These are phyloP conservation scores for Esox niger DNA, from an alignment of 2,113 vertebrate species.

Conservation along the genomic window DNA sequence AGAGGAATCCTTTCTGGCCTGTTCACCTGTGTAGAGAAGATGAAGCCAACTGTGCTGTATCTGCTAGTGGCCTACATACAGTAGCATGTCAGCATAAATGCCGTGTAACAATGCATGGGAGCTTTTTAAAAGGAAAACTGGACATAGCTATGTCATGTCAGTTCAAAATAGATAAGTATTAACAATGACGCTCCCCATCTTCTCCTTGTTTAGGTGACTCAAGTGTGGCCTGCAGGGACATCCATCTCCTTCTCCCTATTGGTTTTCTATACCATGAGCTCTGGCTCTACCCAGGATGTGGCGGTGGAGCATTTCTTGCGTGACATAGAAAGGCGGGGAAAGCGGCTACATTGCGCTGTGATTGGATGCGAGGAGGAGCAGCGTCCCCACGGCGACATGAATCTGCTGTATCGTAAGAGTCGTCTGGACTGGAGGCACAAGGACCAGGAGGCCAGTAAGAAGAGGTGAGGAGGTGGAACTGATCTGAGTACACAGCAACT, in stretches of 20 bases:
- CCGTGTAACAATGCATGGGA: too few relatives aligned
- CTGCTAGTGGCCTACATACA: not conserved
- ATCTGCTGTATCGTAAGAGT: constrained; percentile 79
- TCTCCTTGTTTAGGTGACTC: constrained; percentile 57
- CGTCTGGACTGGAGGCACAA: constrained; percentile 79
- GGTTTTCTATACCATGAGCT: constrained; percentile 79
- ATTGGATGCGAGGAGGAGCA: constrained; percentile 75
- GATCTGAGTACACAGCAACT: not conserved
- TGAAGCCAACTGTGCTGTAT: not conserved
- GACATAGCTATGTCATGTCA: not conserved
- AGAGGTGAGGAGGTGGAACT: constrained; percentile 64
- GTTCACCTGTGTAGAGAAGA: not conserved
- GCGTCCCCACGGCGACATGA: constrained; percentile 75
- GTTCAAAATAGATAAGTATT: constrained; percentile 22
- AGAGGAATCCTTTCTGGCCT: not conserved
- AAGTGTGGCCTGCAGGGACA: constrained; percentile 47
- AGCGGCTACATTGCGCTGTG: constrained; percentile 78
- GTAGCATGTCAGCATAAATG: not conserved
- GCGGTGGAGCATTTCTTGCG: constrained; percentile 82
- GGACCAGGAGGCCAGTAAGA: constrained; percentile 74
- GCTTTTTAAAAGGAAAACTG: not conserved
- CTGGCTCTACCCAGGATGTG: constrained; percentile 83
- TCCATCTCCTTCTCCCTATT: constrained; percentile 42
- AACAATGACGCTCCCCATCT: constrained; percentile 36
- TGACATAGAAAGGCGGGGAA: constrained; percentile 81